phyloP scores from a whole-genome alignment of 2,888 invertebrate genomes.

The Drosophila testacea region DNA sequence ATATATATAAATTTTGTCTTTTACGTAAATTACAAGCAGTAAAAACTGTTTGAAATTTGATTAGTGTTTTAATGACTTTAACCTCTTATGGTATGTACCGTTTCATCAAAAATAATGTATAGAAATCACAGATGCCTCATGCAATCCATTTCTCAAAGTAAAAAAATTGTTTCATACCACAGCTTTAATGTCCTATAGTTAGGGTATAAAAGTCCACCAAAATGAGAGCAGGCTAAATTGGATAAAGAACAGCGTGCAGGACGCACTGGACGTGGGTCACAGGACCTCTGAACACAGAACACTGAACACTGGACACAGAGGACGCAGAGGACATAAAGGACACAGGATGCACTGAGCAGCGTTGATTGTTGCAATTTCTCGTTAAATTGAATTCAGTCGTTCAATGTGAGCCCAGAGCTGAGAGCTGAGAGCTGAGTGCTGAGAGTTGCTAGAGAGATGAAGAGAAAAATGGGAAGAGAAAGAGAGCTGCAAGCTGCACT shows the following conservation, averaged over 20 bases:
- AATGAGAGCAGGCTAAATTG: conserved; percentile 17
- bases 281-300: background rate
- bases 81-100: too few relatives aligned
- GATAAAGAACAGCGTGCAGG: conserved; percentile 16
- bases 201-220: background rate
- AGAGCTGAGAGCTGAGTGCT: conserved; percentile 9
- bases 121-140: background rate
- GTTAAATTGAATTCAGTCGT: conserved; percentile 78
- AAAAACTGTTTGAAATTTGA: too few relatives aligned
- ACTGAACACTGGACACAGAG: background rate
- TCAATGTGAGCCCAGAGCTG: conserved; percentile 54
- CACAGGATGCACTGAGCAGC: conserved; percentile 49
- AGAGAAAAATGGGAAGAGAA: background rate
- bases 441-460: background rate
- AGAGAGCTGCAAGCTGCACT: conserved; percentile 33
- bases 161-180: background rate
- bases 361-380: conserved; percentile 80
- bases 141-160: too few relatives aligned
- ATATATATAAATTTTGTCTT: too few relatives aligned
- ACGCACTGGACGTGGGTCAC: conserved; percentile 12
- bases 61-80: too few relatives aligned
- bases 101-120: background rate
- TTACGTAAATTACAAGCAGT: too few relatives aligned
- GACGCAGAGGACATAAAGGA: background rate
- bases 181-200: background rate